Percentiles rank a stretch among this genome's conserved stretches.
Evolutionary conservation across 2,113 vertebrate genomes (phyloP).

Genomic region (Columbina picui): DNA sequence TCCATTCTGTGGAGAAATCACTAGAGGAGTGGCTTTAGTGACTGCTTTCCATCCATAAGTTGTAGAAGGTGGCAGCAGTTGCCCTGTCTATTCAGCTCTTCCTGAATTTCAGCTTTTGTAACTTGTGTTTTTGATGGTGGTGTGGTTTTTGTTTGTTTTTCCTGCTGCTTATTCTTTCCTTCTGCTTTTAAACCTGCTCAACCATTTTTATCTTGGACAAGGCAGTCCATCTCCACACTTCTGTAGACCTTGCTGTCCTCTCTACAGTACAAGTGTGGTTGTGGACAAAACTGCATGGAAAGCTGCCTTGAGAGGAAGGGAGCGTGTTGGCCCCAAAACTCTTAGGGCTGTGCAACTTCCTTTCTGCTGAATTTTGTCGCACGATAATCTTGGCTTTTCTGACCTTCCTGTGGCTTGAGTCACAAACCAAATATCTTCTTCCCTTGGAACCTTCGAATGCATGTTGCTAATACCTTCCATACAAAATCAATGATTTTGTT

Average conservation of each 20-base stretch:
- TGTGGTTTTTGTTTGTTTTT: not conserved
- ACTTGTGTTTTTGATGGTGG: not conserved
- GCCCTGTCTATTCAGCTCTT: not conserved
- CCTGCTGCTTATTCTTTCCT: not conserved
- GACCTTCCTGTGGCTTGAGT: not conserved
- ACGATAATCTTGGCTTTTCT: not conserved
- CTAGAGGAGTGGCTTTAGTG: too few species aligned
- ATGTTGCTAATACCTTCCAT: not conserved
- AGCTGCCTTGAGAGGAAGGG: not conserved
- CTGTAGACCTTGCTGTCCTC: not conserved
- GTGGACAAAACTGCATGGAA: not conserved
- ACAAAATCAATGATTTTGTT: not conserved
- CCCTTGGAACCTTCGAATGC: not conserved
- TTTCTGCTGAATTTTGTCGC: not conserved
- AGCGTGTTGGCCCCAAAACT: not conserved
- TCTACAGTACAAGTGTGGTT: not conserved
- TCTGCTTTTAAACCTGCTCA: not conserved
- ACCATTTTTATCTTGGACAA: not conserved
- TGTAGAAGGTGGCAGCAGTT: not conserved
- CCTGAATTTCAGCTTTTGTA: not conserved
- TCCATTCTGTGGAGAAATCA: not conserved
- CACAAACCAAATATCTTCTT: not conserved
- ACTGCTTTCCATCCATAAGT: not conserved
- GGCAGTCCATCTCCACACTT: not conserved
- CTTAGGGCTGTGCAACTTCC: not conserved